phyloP scores from a whole-genome alignment of 2,113 vertebrate genomes.

The Vulpes lagopus region DNA sequence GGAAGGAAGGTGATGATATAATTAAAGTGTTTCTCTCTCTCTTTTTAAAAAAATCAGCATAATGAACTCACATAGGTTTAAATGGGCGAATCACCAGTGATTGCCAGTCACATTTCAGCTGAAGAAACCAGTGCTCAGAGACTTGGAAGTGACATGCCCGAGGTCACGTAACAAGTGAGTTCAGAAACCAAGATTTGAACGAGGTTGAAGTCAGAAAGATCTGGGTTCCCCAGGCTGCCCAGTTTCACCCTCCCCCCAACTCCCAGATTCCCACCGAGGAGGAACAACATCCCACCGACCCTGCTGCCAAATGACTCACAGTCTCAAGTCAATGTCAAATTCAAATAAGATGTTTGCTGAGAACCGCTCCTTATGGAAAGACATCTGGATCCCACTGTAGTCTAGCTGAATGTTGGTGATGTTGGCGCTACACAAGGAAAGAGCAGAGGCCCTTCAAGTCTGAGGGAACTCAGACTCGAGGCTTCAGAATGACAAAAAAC shows the following conservation, averaged over 20 bases:
- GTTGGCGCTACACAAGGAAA: conserved; percentile 41
- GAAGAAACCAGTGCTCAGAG: not conserved
- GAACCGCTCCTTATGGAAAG: conserved; percentile 71
- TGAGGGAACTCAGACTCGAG: not conserved
- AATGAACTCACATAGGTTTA: not conserved
- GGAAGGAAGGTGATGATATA: not conserved
- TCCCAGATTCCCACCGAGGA: not conserved
- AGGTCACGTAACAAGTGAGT: not conserved
- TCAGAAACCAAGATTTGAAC: not conserved
- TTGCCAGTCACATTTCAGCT: not conserved
- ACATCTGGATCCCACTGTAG: conserved; percentile 56
- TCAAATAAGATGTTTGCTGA: conserved; percentile 65
- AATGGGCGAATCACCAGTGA: not conserved
- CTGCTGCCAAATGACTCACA: conserved; percentile 61
- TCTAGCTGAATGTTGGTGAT: conserved; percentile 72
- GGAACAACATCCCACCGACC: too few relatives aligned
- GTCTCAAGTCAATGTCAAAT: conserved; percentile 69
- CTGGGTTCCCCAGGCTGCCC: not conserved
- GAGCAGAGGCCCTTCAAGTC: not conserved
- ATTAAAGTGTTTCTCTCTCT: not conserved
- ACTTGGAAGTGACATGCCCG: not conserved
- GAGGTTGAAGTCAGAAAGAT: not conserved
- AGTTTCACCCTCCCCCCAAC: not conserved
- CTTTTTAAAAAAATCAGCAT: not conserved
- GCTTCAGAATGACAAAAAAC: not conserved